Conservation (phyloP, 2,888 invertebrate genomes). For the Poecilus cupreus region DNA sequence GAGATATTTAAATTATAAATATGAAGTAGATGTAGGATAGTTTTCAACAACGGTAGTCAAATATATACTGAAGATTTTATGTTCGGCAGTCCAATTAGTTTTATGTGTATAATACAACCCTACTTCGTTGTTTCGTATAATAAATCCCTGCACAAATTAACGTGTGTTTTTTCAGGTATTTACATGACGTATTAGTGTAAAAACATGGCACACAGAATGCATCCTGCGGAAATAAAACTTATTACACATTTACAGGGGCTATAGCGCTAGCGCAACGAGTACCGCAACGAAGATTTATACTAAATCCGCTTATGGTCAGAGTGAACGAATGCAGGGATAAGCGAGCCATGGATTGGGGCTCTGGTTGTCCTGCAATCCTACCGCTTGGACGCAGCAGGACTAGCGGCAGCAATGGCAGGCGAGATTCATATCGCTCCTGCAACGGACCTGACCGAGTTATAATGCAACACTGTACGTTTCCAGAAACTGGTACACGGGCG, state of each 20-base stretch:
- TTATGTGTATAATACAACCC: no score
- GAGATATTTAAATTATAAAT: no score
- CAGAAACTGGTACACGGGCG: no score
- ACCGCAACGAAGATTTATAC: background rate
- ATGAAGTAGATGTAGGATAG: no score
- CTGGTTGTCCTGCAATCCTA: background rate
- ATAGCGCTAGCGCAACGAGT: conserved; percentile 9
- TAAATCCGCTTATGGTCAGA: background rate
- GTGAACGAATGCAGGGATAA: conserved; percentile 24
- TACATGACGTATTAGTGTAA: background rate
- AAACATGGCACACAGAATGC: background rate
- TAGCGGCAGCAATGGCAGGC: background rate
- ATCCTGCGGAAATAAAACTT: background rate
- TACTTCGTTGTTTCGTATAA: no score
- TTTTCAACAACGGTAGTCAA: no score
- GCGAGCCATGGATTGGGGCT: conserved; percentile 9
- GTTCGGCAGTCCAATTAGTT: no score
- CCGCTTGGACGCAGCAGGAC: background rate
- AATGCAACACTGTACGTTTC: background rate
- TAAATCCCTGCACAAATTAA: no score
- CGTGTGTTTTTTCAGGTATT: background rate
- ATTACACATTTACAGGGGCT: background rate
- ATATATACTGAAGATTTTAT: no score
- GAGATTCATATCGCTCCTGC: background rate
- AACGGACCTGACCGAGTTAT: background rate